These are phyloP conservation scores for Tyrannus savana DNA, from an alignment of 2,113 vertebrate genomes.

Conservation along the genomic window DNA sequence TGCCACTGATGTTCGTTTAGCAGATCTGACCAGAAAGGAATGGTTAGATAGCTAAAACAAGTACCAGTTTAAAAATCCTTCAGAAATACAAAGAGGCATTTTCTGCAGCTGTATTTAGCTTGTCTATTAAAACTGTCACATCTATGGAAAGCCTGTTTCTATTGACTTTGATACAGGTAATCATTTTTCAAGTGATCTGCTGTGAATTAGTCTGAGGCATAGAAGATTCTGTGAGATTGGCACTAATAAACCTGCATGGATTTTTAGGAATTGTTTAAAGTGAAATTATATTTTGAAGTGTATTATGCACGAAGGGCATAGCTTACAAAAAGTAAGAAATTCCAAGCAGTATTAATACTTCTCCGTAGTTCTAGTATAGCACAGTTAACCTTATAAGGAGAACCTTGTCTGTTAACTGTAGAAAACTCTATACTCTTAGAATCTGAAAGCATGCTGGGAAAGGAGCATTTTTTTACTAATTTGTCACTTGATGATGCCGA, in stretches of 20 bases:
- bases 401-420: not conserved
- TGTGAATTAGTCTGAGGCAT: not conserved
- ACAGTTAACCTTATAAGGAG: slow-evolving; percentile 15
- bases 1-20: not conserved
- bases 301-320: not conserved
- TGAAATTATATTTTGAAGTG: fast-evolving
- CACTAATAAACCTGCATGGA: not conserved
- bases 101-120: not conserved
- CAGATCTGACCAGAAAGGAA: not conserved
- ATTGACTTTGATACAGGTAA: not conserved
- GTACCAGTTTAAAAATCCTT: not conserved
- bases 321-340: not conserved
- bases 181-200: not conserved
- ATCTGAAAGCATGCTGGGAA: slow-evolving; percentile 13
- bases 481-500: not conserved
- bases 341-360: not conserved
- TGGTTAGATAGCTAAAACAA: not conserved
- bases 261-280: not conserved
- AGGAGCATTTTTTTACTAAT: not conserved
- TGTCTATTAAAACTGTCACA: not conserved
- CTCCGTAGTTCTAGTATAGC: not conserved
- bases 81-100: not conserved
- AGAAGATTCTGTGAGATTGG: not conserved
- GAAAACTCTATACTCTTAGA: not conserved
- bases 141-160: not conserved